phyloP scores from a whole-genome alignment of 2,797 vertebrate species.

The Tenualosa thibaudeaui region DNA sequence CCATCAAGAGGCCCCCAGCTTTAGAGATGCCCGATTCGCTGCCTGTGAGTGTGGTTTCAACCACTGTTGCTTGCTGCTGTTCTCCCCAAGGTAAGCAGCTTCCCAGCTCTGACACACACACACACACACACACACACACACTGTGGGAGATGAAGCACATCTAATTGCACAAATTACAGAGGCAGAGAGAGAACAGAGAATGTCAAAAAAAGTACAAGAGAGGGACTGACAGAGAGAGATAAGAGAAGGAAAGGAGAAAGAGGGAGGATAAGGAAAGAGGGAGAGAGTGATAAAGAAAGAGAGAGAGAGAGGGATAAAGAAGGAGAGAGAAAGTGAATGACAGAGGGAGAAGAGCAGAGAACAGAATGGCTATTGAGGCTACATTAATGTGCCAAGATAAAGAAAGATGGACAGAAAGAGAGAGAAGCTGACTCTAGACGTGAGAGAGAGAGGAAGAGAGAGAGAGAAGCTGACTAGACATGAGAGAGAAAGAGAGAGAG shows the following conservation, averaged over 20 bases:
- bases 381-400: too few relatives aligned
- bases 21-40: too few relatives aligned
- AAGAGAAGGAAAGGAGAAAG: background rate
- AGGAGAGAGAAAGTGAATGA: background rate
- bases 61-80: too few relatives aligned
- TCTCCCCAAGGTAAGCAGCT: background rate
- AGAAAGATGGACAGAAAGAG: too few relatives aligned
- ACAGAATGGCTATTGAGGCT: background rate
- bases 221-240: background rate
- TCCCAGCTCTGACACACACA: too few relatives aligned
- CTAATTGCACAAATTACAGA: too few relatives aligned
- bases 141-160: background rate
- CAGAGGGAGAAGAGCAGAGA: background rate
- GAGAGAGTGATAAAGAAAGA: background rate
- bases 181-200: slow-evolving; percentile 3
- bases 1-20: background rate
- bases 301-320: background rate
- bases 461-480: too few relatives aligned
- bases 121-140: background rate
- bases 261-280: background rate
- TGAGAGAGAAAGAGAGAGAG: too few relatives aligned
- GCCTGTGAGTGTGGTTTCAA: too few relatives aligned
- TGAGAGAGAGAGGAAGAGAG: too few relatives aligned
- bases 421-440: too few relatives aligned
- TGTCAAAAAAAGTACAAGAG: background rate